Evolutionary conservation across 2,797 vertebrate genomes (phyloP).

Genomic region (Euphonia xanthogaster): DNA sequence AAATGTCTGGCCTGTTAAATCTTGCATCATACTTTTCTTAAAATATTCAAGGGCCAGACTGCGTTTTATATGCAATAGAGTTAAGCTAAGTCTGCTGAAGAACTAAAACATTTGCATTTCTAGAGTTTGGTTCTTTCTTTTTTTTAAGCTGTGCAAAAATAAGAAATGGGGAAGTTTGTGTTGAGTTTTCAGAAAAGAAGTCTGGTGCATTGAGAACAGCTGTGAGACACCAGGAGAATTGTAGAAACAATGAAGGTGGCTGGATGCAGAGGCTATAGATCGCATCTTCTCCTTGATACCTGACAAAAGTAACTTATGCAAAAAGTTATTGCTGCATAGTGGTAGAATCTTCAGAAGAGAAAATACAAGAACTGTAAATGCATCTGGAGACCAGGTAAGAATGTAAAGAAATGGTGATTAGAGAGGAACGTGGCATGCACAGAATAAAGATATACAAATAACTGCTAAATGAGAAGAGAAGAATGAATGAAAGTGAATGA

Average conservation of each 20-base stretch:
- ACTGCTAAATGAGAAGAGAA: constrained; percentile 65
- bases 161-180: constrained; percentile 72
- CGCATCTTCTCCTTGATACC: constrained; percentile 65
- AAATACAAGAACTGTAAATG: constrained; percentile 59
- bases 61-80: constrained; percentile 4
- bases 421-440: constrained; percentile 60
- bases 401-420: constrained; percentile 44
- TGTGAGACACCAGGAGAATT: constrained; percentile 66
- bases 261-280: constrained; percentile 70
- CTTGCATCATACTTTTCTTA: neutral
- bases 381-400: constrained; percentile 68
- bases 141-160: constrained; percentile 55
- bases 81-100: constrained; percentile 50
- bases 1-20: constrained; percentile 28
- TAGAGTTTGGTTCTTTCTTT: constrained; percentile 51
- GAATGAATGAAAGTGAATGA: constrained; percentile 67
- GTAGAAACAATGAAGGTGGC: constrained; percentile 66
- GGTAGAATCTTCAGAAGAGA: constrained; percentile 62
- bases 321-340: constrained; percentile 65
- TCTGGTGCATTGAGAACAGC: constrained; percentile 68
- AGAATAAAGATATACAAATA: constrained; percentile 48
- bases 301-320: constrained; percentile 63
- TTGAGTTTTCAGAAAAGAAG: constrained; percentile 72
- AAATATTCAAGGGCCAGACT: neutral
- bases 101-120: constrained; percentile 47